These are phyloP conservation scores for Yponomeuta sedellus DNA, from an alignment of 2,888 invertebrate genomes.

Conservation along the genomic window DNA sequence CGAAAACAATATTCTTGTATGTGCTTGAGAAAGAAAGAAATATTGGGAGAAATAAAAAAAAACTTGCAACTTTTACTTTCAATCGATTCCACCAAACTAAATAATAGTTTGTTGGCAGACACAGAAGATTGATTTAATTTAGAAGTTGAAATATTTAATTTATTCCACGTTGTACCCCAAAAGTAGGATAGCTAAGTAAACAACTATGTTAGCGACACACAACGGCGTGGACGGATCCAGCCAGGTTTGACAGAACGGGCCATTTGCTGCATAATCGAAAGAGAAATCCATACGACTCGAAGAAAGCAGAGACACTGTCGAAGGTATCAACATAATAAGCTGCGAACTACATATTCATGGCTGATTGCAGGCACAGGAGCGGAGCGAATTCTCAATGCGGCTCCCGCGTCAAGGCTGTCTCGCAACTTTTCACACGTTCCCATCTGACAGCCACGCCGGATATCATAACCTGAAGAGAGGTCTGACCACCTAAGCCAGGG, in stretches of 20 bases:
- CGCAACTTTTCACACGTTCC: constrained; percentile 22
- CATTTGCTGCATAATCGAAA: background rate
- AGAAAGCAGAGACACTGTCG: background rate
- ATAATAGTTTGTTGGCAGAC: too few species aligned
- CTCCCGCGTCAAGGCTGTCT: constrained; percentile 24
- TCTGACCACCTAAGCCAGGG: constrained; percentile 10
- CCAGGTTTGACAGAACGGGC: background rate
- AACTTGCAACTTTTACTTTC: too few species aligned
- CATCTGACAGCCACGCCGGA: constrained; percentile 13
- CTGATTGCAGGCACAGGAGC: constrained; percentile 11
- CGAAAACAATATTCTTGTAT: too few species aligned
- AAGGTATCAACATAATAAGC: constrained; percentile 1
- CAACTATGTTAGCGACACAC: background rate
- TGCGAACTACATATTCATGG: constrained; percentile 1
- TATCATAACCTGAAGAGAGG: constrained; percentile 15
- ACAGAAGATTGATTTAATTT: too few species aligned
- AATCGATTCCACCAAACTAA: too few species aligned
- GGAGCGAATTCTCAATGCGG: constrained; percentile 21
- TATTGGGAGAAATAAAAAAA: too few species aligned
- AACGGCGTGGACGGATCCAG: background rate
- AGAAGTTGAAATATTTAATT: too few species aligned
- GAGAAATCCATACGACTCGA: background rate
- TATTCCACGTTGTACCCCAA: too few species aligned
- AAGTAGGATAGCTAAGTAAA: too few species aligned
- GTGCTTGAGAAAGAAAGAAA: too few species aligned